A percentile compares a stretch with the other conserved stretches of the same genome.
These are phyloP conservation scores for Ictalurus punctatus DNA, from an alignment of 2,113 vertebrate species.

Conservation along the genomic window DNA sequence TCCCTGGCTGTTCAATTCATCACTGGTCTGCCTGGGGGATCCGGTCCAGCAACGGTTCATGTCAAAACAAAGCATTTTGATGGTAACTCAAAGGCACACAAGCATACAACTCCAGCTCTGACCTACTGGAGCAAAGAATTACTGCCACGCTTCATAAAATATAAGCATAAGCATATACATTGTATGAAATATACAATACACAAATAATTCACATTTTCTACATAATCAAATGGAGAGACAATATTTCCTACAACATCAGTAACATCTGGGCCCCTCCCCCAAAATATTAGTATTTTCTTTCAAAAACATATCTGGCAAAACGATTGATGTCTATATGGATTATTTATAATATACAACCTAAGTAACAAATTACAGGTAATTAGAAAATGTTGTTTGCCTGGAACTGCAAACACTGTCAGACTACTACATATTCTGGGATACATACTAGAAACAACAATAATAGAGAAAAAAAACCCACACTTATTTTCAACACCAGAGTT, in stretches of 20 bases:
- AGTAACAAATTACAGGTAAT: background rate
- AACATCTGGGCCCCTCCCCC: too few species aligned
- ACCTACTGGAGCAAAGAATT: background rate
- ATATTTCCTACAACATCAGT: background rate
- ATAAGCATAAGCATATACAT: background rate
- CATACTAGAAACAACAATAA: background rate
- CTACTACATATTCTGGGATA: background rate
- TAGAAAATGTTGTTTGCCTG: background rate
- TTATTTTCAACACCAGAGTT: background rate
- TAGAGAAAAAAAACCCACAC: background rate
- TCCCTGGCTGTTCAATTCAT: conserved; percentile 49
- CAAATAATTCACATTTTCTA: background rate
- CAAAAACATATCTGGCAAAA: background rate
- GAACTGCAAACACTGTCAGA: background rate
- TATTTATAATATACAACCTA: background rate
- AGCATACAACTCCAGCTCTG: conserved; percentile 12
- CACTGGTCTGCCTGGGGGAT: conserved; percentile 51
- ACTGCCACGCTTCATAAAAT: background rate
- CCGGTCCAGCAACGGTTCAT: conserved; percentile 44
- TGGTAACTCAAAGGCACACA: conserved; percentile 34
- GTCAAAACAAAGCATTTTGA: conserved; percentile 52
- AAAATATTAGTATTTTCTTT: background rate
- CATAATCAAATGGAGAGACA: background rate
- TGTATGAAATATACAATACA: background rate
- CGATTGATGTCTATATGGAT: background rate